Base-by-base conservation (phyloP, 2,888 invertebrate genomes). In the Heteromyza rotundicornis region DNA sequence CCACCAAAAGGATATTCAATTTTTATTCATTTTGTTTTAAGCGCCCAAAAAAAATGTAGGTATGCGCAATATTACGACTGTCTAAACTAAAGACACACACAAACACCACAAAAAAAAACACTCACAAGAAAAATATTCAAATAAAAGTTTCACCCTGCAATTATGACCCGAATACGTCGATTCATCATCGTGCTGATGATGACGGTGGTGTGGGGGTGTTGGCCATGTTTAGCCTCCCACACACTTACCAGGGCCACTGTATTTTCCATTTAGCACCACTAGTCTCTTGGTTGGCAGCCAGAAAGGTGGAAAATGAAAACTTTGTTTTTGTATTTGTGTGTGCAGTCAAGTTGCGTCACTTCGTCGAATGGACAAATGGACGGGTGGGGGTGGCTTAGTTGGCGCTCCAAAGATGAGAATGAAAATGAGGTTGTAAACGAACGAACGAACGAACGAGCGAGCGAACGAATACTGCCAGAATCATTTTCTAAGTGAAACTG, bases 251-350 rank as follows among this genome's bases (percentile, higher is more conserved):
- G n/a, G n/a, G n/a, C 12, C 32, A 32, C 32, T 32, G 5, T 32
- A 32, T 32, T 32, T 32, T 12, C 32, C 7, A 32, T 32, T 32
- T 32, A 32, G 7, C 32, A 32, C 32, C 12, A 8, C 12, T 32
- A 69, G 65, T 68, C 68, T 73, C 32, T 32, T 51, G 54, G 16
- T 20, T 54, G 54, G 1, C 27, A 32, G 7, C 12, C 7, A 8
- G 32, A 32, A 32, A 32, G 32, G 32, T 32, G 32, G 12, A 32
- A 32, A 32, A n/a, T n/a, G 32, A 32, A 32, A 32, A 32, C 7
- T 32, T 32, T 32, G n/a, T 52, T 12, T 22, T 47, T 22, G 51
- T 44, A 51, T 52, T 22, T 16, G n/a, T n/a, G 52, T 24, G 52
- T 19, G 20, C 19, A 50, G 10, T 22, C 23, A 17, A 17, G 16